phyloP scores from a whole-genome alignment of 2,888 invertebrate species.

The Rhaphigaster nebulosa region DNA sequence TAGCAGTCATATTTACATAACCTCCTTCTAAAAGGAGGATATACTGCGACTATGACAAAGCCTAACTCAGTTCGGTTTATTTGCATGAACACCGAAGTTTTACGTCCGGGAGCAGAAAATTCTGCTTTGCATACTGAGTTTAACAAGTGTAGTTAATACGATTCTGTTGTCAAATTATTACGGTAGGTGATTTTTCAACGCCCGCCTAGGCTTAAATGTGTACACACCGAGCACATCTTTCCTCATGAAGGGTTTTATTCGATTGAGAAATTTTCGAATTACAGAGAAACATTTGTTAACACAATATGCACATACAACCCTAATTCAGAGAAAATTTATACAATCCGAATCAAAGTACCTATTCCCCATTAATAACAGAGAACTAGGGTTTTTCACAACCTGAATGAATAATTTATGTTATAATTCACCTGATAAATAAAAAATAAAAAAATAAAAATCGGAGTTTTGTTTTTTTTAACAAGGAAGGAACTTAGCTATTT shows the following conservation, averaged over 20 bases:
- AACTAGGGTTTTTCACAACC: not conserved
- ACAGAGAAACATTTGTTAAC: not conserved
- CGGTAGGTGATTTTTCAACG: slow-evolving; percentile 39
- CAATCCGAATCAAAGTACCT: not conserved
- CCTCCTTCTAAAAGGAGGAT: slow-evolving; percentile 15
- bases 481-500: too few relatives aligned
- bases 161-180: slow-evolving; percentile 42
- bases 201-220: slow-evolving; percentile 22
- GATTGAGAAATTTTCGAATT: slow-evolving; percentile 4
- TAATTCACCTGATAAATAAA: not conserved
- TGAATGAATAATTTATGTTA: not conserved
- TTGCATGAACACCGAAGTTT: slow-evolving; percentile 47
- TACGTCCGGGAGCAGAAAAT: slow-evolving; percentile 42
- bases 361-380: not conserved
- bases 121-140: slow-evolving; percentile 47
- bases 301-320: not conserved
- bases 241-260: slow-evolving; percentile 37
- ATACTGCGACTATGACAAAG: slow-evolving; percentile 30
- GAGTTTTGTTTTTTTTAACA: too few relatives aligned
- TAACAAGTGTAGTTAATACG: slow-evolving; percentile 49
- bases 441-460: not conserved
- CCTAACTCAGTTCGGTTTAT: slow-evolving; percentile 31
- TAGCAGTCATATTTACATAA: slow-evolving; percentile 18
- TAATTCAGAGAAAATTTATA: not conserved
- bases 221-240: slow-evolving; percentile 4